phyloP scores from a whole-genome alignment of 92 coral and sea anemone species.

The Epizoanthus fatuus region DNA sequence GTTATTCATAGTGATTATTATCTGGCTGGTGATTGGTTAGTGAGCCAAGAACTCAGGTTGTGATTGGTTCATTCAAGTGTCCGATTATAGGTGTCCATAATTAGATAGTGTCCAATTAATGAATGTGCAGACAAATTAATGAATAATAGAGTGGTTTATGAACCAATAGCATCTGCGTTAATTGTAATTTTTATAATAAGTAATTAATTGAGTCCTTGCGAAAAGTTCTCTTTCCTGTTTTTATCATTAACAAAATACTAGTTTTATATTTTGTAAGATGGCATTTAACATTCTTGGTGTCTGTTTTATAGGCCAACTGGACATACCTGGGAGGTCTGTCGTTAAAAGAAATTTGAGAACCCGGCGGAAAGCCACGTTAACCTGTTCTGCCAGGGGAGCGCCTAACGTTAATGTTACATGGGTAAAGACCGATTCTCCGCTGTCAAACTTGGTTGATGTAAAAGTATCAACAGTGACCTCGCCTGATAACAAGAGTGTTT shows the following conservation, averaged over 20 bases:
- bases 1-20: no score
- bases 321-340: slow-evolving; percentile 9
- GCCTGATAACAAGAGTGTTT: not conserved
- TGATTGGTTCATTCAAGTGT: no score
- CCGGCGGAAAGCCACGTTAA: slow-evolving; percentile 3
- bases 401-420: slow-evolving; percentile 15
- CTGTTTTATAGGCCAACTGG: slow-evolving; percentile 12
- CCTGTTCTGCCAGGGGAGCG: not conserved
- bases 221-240: not conserved
- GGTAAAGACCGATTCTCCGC: not conserved
- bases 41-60: no score
- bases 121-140: no score
- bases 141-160: no score
- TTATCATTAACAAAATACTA: not conserved
- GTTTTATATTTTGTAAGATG: no score
- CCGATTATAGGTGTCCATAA: no score
- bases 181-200: no score
- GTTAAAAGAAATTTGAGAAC: slow-evolving; percentile 4
- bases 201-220: no score
- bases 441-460: not conserved
- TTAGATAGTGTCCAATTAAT: no score
- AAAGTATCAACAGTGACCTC: not conserved
- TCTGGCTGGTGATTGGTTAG: no score
- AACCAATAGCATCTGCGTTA: no score
- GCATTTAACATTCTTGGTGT: not conserved